A percentile compares a stretch with the other conserved stretches of the same genome.
These are phyloP conservation scores for Malurus splendens DNA, from an alignment of 2,797 vertebrate genomes.

Conservation along the genomic window DNA sequence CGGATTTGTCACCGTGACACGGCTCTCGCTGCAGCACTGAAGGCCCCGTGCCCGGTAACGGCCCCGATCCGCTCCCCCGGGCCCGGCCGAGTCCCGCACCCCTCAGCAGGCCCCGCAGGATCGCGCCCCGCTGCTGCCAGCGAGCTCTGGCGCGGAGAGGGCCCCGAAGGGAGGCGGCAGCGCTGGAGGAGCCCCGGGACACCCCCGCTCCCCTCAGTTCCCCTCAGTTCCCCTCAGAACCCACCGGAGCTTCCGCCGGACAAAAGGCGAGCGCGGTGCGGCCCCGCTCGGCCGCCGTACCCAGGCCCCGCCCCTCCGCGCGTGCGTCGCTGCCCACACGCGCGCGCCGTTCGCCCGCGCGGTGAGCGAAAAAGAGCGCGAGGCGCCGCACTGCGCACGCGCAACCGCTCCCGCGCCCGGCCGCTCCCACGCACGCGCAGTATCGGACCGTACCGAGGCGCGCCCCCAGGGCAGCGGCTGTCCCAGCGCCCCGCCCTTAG, in stretches of 20 bases:
- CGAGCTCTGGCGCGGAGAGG: fast-evolving
- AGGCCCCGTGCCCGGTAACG: background rate
- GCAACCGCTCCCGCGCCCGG: fast-evolving
- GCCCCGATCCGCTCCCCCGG: background rate
- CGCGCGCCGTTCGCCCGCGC: fast-evolving
- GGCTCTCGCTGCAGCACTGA: background rate
- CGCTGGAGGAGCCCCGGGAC: fast-evolving
- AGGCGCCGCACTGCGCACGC: fast-evolving
- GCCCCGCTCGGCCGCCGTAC: no score
- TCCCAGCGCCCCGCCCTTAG: no score
- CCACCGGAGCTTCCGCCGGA: background rate
- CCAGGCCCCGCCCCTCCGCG: fast-evolving
- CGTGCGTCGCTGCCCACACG: fast-evolving
- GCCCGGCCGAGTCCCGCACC: fast-evolving
- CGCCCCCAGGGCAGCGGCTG: background rate
- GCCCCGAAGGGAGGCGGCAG: no score
- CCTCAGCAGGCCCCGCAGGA: background rate
- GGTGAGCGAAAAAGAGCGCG: background rate
- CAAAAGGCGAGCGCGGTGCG: no score
- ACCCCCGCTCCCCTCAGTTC: no score
- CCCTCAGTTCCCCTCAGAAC: background rate
- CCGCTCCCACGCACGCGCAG: background rate
- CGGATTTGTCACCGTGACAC: fast-evolving
- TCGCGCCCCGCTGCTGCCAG: background rate
- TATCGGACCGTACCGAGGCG: fast-evolving